phyloP scores from a whole-genome alignment of 2,888 invertebrate species.

The Parnassius apollo region DNA sequence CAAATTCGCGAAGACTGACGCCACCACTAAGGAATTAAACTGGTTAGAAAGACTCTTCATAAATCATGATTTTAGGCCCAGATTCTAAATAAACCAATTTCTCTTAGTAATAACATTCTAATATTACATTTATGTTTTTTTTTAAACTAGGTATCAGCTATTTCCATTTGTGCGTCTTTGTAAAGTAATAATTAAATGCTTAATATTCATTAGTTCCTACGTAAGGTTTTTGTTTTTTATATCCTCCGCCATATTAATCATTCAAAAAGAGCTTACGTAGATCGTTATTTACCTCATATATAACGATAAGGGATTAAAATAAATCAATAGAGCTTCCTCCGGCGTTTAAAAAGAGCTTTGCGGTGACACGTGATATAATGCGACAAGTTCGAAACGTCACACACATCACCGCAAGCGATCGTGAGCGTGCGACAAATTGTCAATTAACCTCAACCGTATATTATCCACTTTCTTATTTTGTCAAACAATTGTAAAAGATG shows the following conservation, averaged over 20 bases:
- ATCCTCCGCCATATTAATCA: not conserved
- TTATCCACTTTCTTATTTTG: slow-evolving; percentile 36
- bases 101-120: too few species aligned
- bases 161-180: not conserved
- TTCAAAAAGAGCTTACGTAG: slow-evolving; percentile 29
- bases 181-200: too few species aligned
- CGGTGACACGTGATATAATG: slow-evolving; percentile 55
- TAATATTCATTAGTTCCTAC: too few species aligned
- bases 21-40: too few species aligned
- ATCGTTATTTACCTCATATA: slow-evolving; percentile 45
- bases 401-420: slow-evolving; percentile 39
- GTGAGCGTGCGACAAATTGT: slow-evolving; percentile 59
- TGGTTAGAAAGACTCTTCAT: too few species aligned
- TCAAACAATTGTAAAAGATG: not conserved
- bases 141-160: too few species aligned
- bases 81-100: too few species aligned
- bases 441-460: slow-evolving; percentile 59
- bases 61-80: too few species aligned
- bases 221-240: not conserved
- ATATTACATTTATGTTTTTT: too few species aligned
- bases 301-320: slow-evolving; percentile 49
- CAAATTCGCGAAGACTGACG: too few species aligned
- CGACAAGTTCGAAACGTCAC: slow-evolving; percentile 55
- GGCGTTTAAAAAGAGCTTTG: slow-evolving; percentile 48
- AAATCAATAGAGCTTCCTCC: slow-evolving; percentile 51